Percentiles rank a stretch among this genome's conserved stretches.
Conservation (phyloP, 2,888 invertebrate species). For the Orthonevra nobilis region DNA sequence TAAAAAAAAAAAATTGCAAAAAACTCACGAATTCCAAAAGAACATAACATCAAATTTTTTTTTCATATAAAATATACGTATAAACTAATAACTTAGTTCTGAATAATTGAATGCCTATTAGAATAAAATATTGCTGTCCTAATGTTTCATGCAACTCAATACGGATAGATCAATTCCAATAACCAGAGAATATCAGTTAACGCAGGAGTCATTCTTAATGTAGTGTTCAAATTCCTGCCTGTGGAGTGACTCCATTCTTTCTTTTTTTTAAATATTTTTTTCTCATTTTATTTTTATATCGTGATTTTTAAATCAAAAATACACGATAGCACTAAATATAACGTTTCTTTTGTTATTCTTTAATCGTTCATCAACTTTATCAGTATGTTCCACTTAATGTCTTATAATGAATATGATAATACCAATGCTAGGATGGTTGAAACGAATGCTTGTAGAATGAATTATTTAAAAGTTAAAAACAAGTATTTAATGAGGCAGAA, state of each 20-base stretch:
- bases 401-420: slow-evolving; percentile 30
- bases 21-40: slow-evolving; percentile 39
- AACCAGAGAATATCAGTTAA: too few relatives aligned
- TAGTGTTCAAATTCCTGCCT: slow-evolving; percentile 7
- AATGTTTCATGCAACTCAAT: slow-evolving; percentile 29
- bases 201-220: slow-evolving; percentile 13
- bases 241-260: background rate
- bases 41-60: slow-evolving; percentile 40
- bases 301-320: background rate
- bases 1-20: slow-evolving; percentile 35
- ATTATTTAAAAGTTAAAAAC: slow-evolving; percentile 44
- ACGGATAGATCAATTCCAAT: slow-evolving; percentile 35
- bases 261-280: background rate
- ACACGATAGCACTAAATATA: too few relatives aligned
- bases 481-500: slow-evolving; percentile 33
- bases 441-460: slow-evolving; percentile 39
- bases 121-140: slow-evolving; percentile 35
- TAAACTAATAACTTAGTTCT: slow-evolving; percentile 33
- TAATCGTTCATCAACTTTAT: slow-evolving; percentile 30
- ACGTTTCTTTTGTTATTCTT: slow-evolving; percentile 24
- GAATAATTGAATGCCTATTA: slow-evolving; percentile 32
- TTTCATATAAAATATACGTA: slow-evolving; percentile 30
- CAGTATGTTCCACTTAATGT: slow-evolving; percentile 49
- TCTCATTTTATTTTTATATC: too few relatives aligned
- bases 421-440: slow-evolving; percentile 23